Base-by-base conservation (phyloP, 2,113 vertebrate genomes). In the Cinclus cinclus region DNA sequence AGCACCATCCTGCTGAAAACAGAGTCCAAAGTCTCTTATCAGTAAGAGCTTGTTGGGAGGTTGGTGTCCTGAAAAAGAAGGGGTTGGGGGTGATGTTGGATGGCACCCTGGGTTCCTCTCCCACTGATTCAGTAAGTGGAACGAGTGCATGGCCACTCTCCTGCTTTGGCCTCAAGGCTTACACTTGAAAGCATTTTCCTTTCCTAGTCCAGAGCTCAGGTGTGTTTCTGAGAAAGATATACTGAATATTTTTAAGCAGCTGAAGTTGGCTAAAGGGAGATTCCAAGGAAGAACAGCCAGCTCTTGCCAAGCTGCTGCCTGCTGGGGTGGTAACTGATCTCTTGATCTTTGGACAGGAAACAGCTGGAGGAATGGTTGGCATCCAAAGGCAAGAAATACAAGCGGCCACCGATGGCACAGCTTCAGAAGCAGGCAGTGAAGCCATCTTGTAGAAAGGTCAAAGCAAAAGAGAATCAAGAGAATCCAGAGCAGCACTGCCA, bases 331-430 rank as follows among this genome's bases (percentile, higher is more conserved):
- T 87, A 19, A 76, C 42, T 31, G 25, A 42, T 74, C 56, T 33
- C 25, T 68, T 1, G 50, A 7, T 46, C 31, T 86, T 89, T 64
- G 86, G 23, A 52, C 94, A 99, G 99, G 96, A 98, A 94, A 77
- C 98, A 98, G 44, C 97, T 99, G 41, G 97, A 99, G 93, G 98
- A 98, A 63, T 99, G 99, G 99, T 73, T 98, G 42, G 97, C 98
- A 55, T 95, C 98, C 33, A 99, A 98, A 77, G 98, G 99, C 9
- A 99, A 98, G 94, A 96, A 95, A 1, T 99, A 99, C 96, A 99
- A 99, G 81, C 98, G 99, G 10, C 99, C 99, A 0, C 98, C 99
- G 0, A 99, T 99, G 99, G 85, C 22, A 0, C 83, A 98, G 42
- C 97, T 97, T 35, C 94, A 95, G 23, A 97, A 98, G 76, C 87